Conservation (phyloP, 2,888 invertebrate genomes). For the Pecten maximus region DNA sequence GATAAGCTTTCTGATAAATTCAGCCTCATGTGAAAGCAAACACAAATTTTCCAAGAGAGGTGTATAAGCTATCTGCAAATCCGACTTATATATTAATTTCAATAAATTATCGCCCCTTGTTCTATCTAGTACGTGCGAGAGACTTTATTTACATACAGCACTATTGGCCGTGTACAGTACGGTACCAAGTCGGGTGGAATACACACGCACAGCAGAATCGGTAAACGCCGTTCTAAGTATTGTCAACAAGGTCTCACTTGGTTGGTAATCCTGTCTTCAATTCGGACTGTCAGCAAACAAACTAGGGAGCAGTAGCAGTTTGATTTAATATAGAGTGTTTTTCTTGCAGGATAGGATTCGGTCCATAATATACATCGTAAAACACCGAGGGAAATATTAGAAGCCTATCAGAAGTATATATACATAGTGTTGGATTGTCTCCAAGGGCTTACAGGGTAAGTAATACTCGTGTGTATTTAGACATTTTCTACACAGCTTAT, state of each 20-base stretch:
- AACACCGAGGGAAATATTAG: background rate
- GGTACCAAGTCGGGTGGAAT: background rate
- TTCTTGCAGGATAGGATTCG: background rate
- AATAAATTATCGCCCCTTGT: conserved; percentile 28
- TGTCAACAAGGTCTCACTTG: background rate
- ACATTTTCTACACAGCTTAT: background rate
- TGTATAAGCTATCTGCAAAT: background rate
- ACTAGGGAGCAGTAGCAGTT: background rate
- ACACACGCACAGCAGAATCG: conserved; percentile 23
- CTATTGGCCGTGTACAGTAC: background rate
- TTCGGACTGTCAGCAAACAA: background rate
- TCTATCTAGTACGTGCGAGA: background rate
- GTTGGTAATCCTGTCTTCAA: background rate
- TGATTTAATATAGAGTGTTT: background rate
- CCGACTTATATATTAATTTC: background rate
- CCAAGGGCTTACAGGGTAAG: background rate
- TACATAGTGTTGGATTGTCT: conserved; percentile 16
- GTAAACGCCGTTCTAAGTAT: background rate
- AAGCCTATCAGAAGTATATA: background rate
- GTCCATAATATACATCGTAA: background rate
- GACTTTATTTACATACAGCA: conserved; percentile 16
- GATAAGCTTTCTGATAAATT: too few species aligned
- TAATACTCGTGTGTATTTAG: background rate
- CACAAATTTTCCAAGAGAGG: too few species aligned
- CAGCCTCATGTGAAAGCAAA: too few species aligned